Evolutionary conservation across 2,113 vertebrate species (phyloP), one percentile per base, ranked within the genome.

Genomic region (Oncorhynchus clarkii): DNA sequence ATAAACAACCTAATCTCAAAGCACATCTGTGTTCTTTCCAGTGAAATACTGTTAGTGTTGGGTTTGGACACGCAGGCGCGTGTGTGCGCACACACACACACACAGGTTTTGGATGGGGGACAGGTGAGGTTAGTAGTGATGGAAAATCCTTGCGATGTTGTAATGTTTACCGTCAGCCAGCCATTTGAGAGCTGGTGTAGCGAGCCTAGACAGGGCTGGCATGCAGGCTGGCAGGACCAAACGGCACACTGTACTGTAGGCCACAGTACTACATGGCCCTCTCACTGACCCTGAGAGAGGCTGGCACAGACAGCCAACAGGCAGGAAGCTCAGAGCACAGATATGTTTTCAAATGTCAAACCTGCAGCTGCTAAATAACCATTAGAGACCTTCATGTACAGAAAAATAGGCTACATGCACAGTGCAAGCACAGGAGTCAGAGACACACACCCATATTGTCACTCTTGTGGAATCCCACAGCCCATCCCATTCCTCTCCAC

Each of bases 141-240:
- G 85, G 77, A 85, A 85, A 86, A 77, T 82, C 78, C 75, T 80
- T 51, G 54, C 24, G 39, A 54, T 72, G 71, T 79, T 72, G 60
- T 78, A 77, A 67, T 83, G 78, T 89, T 90, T 83, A 77, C 75
- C 68, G 70, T 72, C 60, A 79, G 75, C 60, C 78, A 76, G 81
- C 0, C 76, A 77, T 73, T 72, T 66, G 71, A 80, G 73, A 59
- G 16, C 73, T 45, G 71, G 54, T 72, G 57, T 71, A 77, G 51
- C 16, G 18, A 54, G 39, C 9, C 39, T 54, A 54, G 51, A 16
- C 51, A 18, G 51, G 51, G 51, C 66, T 72, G 72, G 71, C n/a
- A 8, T 45, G 39, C 72, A 69, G 76, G 49, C 81, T 81, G 69
- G 71, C 71, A 70, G 72, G 82, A 79, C 39, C 76, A 3, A 24